Evolutionary conservation across 2,797 vertebrate genomes (phyloP).

Genomic region (Tenualosa thibaudeaui): DNA sequence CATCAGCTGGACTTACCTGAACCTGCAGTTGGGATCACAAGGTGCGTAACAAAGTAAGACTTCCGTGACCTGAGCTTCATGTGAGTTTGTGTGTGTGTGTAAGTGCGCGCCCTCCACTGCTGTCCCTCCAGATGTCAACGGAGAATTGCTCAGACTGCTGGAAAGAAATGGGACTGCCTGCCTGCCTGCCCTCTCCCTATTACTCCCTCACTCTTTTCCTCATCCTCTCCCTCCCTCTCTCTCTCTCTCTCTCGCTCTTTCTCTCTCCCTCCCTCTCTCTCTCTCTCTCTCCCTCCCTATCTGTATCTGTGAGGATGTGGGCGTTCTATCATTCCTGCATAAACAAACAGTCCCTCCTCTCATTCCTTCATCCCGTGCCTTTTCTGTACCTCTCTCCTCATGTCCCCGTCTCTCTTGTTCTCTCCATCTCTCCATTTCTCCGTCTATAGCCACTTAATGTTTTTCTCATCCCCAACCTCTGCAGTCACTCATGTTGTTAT

Average conservation of each 20-base stretch:
- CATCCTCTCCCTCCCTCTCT: background rate
- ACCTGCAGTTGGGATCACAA: background rate
- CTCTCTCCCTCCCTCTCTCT: background rate
- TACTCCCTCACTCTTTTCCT: background rate
- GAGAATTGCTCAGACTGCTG: background rate
- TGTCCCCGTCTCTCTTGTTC: background rate
- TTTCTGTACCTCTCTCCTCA: background rate
- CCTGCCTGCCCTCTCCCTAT: background rate
- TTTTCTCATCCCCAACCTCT: background rate
- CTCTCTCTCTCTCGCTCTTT: background rate
- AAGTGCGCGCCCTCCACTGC: background rate
- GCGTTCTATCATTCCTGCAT: slow-evolving; percentile 20
- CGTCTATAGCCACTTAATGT: background rate
- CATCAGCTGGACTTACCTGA: slow-evolving; percentile 16
- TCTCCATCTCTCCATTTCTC: background rate
- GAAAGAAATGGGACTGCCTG: background rate
- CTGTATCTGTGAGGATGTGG: slow-evolving; percentile 2
- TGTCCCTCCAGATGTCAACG: slow-evolving; percentile 12
- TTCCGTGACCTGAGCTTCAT: slow-evolving; percentile 1
- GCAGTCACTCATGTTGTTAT: background rate
- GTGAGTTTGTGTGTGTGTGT: background rate
- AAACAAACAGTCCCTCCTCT: slow-evolving; percentile 18
- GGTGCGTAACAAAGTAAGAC: background rate
- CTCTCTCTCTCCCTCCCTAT: background rate
- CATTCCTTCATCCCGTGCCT: background rate